These are phyloP conservation scores for Gordius sp. DNA, from an alignment of 2,888 invertebrate species.

Conservation along the genomic window DNA sequence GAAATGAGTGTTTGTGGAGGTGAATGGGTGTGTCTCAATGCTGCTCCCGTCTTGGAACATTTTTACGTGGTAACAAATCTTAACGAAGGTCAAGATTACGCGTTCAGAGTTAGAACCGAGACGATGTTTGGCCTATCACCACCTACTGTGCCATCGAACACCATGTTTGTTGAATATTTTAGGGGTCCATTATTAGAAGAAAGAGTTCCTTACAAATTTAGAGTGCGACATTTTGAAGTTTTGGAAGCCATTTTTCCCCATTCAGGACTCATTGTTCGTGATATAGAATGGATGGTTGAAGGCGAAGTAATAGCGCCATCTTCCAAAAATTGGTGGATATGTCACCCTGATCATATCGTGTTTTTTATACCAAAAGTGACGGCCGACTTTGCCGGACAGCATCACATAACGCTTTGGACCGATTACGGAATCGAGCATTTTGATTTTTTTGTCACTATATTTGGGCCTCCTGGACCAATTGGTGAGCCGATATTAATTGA, in stretches of 20 bases:
- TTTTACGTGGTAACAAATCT: not conserved
- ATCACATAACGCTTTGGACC: slow-evolving; percentile 1
- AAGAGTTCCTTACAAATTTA: not conserved
- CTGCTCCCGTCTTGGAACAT: not conserved
- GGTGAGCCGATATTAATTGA: not conserved
- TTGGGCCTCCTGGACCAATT: not conserved
- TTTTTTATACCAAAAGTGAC: not conserved
- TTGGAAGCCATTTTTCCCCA: slow-evolving; percentile 7
- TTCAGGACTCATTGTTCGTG: not conserved
- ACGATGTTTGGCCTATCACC: not conserved
- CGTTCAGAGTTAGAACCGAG: not conserved
- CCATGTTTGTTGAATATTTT: not conserved
- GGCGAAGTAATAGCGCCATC: not conserved
- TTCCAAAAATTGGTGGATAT: not conserved
- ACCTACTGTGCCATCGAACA: not conserved
- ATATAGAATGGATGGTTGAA: not conserved
- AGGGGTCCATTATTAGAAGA: too few species aligned
- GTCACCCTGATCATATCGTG: not conserved
- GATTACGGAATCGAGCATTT: not conserved
- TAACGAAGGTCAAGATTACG: not conserved
- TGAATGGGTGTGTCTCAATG: not conserved
- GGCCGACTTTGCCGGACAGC: not conserved
- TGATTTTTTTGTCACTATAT: not conserved
- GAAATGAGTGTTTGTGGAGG: not conserved
- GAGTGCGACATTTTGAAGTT: not conserved